Conservation (phyloP, 2,113 vertebrate genomes). For the Nibea albiflora region DNA sequence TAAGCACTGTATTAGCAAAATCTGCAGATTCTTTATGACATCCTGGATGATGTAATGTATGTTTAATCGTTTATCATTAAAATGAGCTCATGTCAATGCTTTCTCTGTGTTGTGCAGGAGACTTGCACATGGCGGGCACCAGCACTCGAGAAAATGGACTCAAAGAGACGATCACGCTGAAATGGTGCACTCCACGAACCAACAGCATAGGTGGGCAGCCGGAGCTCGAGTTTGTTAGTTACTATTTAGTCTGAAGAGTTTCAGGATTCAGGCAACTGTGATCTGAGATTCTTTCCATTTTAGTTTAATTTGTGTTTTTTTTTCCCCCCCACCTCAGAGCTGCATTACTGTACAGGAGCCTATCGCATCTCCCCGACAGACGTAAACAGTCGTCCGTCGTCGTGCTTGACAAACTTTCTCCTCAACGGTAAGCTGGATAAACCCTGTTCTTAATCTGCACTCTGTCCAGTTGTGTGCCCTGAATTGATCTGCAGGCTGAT, state of each 20-base stretch:
- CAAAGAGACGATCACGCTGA: constrained; percentile 96
- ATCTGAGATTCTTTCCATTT: background rate
- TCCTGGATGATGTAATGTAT: background rate
- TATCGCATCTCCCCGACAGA: constrained; percentile 98
- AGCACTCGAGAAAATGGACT: constrained; percentile 92
- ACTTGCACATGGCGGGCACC: constrained; percentile 87
- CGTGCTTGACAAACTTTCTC: constrained; percentile 98
- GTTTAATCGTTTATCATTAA: background rate
- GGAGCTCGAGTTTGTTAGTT: background rate
- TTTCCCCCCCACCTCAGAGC: constrained; percentile 82
- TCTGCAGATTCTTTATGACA: too few species aligned
- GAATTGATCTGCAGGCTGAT: background rate
- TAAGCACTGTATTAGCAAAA: too few species aligned
- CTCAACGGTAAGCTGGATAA: constrained; percentile 89
- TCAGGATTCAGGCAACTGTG: background rate
- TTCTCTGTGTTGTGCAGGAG: constrained; percentile 83
- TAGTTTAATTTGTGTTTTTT: background rate
- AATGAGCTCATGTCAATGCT: background rate
- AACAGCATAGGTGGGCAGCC: constrained; percentile 92
- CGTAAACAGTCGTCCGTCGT: constrained; percentile 98
- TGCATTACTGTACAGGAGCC: constrained; percentile 97
- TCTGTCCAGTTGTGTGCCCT: background rate
- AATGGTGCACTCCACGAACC: constrained; percentile 98
- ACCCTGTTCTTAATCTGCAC: background rate
- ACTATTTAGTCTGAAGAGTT: background rate